Evolutionary conservation across 2,113 vertebrate genomes (phyloP).

Genomic region (Apus apus): DNA sequence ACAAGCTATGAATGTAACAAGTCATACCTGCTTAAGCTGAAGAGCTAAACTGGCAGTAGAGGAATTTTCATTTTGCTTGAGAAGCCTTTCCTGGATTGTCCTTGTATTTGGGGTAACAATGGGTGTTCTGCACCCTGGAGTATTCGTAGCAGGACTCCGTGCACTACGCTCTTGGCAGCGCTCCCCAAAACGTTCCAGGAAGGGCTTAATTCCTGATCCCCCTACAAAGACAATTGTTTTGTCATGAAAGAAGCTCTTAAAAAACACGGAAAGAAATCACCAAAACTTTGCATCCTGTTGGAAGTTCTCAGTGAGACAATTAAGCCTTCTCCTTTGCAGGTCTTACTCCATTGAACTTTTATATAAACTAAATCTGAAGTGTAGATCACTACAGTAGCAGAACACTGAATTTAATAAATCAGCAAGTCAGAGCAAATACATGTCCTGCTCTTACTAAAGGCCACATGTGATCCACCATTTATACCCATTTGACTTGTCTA

Average conservation of each 20-base stretch:
- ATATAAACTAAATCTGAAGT: not conserved
- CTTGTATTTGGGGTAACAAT: constrained; percentile 84
- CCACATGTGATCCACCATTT: not conserved
- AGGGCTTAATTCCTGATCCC: constrained; percentile 86
- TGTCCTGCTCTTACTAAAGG: not conserved
- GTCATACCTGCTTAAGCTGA: constrained; percentile 87
- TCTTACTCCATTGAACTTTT: not conserved
- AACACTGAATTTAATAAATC: not conserved
- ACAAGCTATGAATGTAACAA: not conserved
- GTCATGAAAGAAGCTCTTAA: not conserved
- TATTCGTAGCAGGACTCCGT: constrained; percentile 66
- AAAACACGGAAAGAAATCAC: not conserved
- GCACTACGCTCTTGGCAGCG: constrained; percentile 81
- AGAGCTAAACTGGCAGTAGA: constrained; percentile 82
- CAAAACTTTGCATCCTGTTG: not conserved
- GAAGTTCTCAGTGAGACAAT: not conserved
- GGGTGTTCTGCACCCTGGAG: constrained; percentile 66
- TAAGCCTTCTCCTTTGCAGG: not conserved
- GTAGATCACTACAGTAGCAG: not conserved
- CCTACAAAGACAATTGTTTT: constrained; percentile 60
- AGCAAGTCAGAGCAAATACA: not conserved
- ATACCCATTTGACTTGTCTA: not conserved
- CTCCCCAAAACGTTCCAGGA: constrained; percentile 93
- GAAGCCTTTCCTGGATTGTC: constrained; percentile 84
- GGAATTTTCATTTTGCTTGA: constrained; percentile 81